A percentile compares a stretch with the other conserved stretches of the same genome.
Conservation (phyloP, 2,113 vertebrate species). For the Hypocryptadius cinnamomeus region DNA sequence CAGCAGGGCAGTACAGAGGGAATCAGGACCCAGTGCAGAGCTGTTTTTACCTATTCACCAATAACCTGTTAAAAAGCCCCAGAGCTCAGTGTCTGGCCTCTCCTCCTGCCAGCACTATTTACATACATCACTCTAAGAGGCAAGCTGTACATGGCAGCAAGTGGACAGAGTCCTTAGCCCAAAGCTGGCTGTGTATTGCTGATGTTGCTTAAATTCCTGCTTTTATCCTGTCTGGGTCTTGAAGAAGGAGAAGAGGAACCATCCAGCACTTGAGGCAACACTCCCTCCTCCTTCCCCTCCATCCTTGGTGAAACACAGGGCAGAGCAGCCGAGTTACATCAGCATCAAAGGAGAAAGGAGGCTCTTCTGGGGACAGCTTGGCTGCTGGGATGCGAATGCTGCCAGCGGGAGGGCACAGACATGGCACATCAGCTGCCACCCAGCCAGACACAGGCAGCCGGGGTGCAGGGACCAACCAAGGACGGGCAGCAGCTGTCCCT, state of each 20-base stretch:
- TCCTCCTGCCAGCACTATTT: background rate
- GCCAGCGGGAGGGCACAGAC: background rate
- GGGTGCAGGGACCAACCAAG: background rate
- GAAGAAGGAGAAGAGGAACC: background rate
- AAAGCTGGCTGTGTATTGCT: background rate
- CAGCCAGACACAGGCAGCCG: background rate
- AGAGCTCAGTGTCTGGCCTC: background rate
- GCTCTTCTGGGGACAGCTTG: background rate
- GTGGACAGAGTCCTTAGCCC: background rate
- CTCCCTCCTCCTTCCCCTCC: background rate
- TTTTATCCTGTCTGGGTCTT: background rate
- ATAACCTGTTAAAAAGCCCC: background rate
- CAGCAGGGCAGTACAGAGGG: background rate
- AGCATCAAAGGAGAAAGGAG: background rate
- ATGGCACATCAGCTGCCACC: rapidly evolving
- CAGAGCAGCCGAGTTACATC: background rate
- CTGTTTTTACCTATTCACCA: background rate
- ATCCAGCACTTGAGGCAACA: background rate
- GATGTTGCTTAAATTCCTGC: background rate
- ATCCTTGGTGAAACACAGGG: background rate
- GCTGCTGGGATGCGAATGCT: background rate
- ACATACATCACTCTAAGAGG: background rate
- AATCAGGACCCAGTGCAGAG: background rate
- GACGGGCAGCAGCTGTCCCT: background rate
- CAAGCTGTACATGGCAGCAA: background rate